Conservation (phyloP, 1,140 invertebrate species). For the Drosophila nikananu region DNA sequence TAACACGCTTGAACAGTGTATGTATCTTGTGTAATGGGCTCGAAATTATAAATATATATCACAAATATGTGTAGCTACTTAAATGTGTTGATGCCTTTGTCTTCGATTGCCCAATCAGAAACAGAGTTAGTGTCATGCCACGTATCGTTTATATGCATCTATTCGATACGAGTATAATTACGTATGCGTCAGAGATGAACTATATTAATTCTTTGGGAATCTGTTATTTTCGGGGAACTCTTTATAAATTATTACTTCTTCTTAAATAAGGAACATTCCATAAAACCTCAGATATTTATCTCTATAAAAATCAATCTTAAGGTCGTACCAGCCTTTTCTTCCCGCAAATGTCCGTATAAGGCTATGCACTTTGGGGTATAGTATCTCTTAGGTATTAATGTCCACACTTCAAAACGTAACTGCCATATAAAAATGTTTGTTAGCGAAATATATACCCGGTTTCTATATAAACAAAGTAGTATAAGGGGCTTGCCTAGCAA, state of each 20-base stretch:
- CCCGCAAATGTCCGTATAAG: neutral
- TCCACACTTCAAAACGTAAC: too few relatives aligned
- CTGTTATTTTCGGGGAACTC: too few relatives aligned
- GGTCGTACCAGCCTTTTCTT: neutral
- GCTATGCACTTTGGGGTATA: neutral
- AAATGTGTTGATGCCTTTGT: conserved; percentile 7
- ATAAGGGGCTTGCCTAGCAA: neutral
- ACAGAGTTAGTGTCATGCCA: conserved; percentile 1
- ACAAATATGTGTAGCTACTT: conserved; percentile 1
- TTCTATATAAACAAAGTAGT: neutral
- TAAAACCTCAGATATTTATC: neutral
- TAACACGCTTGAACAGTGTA: neutral
- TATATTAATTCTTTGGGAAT: neutral
- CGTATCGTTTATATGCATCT: conserved; percentile 1
- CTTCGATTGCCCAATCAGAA: conserved; percentile 22
- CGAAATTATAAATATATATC: neutral
- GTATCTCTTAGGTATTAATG: neutral
- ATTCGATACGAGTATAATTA: neutral
- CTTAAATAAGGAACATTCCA: neutral
- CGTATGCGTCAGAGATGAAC: conserved; percentile 2
- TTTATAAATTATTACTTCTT: neutral
- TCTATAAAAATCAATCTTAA: neutral
- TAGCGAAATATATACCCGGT: neutral
- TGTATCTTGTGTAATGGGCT: conserved; percentile 7
- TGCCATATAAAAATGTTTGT: neutral